phyloP scores from a whole-genome alignment of 1,140 invertebrate species.

The Lycorma delicatula region DNA sequence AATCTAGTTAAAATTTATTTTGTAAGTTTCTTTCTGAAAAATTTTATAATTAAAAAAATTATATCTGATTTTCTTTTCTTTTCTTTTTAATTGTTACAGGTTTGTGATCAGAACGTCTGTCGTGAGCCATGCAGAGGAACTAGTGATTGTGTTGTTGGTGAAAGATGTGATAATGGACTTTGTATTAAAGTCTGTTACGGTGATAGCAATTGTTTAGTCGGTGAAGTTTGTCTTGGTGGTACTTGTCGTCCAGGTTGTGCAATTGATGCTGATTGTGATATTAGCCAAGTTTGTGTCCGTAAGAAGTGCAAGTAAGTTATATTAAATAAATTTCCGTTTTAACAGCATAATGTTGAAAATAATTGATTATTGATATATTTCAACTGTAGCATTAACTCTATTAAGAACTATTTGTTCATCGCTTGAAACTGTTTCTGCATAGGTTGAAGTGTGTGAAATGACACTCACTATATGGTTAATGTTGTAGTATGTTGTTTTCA shows the following conservation, averaged over 20 bases:
- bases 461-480: too few relatives aligned
- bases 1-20: too few relatives aligned
- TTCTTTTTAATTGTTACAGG: constrained; percentile 17
- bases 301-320: constrained; percentile 58
- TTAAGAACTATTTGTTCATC: too few relatives aligned
- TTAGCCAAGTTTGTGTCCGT: constrained; percentile 67
- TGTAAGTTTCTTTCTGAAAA: too few relatives aligned
- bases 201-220: constrained; percentile 78
- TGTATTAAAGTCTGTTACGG: constrained; percentile 80
- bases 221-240: constrained; percentile 79
- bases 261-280: constrained; percentile 66
- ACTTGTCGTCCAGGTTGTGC: constrained; percentile 74
- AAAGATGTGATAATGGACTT: constrained; percentile 66
- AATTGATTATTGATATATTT: too few relatives aligned
- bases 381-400: too few relatives aligned
- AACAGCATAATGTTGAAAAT: too few relatives aligned
- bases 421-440: too few relatives aligned
- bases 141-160: constrained; percentile 66
- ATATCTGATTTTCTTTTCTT: too few relatives aligned
- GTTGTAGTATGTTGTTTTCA: too few relatives aligned
- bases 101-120: constrained; percentile 65
- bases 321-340: background rate
- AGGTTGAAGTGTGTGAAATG: too few relatives aligned
- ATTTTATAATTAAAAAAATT: too few relatives aligned
- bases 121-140: constrained; percentile 63